Base-by-base conservation (phyloP, 2,113 vertebrate genomes). In the Phylloscopus trochiloides region DNA sequence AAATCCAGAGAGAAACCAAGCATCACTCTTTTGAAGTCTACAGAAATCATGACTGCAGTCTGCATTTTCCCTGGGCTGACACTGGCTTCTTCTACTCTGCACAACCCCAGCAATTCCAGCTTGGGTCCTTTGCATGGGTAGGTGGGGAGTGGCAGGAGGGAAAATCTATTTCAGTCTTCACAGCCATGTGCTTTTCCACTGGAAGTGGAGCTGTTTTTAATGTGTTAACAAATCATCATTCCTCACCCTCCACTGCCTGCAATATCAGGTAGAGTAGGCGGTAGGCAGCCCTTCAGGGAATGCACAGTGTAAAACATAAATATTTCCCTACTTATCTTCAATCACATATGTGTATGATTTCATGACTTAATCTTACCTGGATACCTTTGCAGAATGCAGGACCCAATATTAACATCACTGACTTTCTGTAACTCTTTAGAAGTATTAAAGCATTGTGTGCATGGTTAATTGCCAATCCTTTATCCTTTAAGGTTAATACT, bases 141-240 rank as follows among this genome's bases (percentile, higher is more conserved):
- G 34, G 7, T 54, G 34, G 17, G 47, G 40, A 92, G 29, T 1
- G 3, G 34, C 63, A 58, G 55, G 18, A 87, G 57, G 38, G 58
- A 84, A 91, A 84, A 34, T 8, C 48, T 89, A 50, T 92, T 84
- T 84, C 38, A 50, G 25, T 71, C 73, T 61, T 84, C 51, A 40
- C 24, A 71, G 22, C 22, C 51, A 12, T n/a, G 70, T 89, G 80
- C 63, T 59, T 80, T 65, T 83, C 52, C 47, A 25, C 51, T 84
- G 76, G 92, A 96, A 95, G 26, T 42, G 70, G 70, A 85, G 18
- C 38, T 54, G 65, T 54, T 92, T 76, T 84, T 67, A 70, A 36
- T 32, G 77, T 50, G 70, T 71, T 78, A 85, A 55, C 55, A 74
- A 62, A 76, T 87, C 43, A 66, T 87, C 77, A 14, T 62, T 92